Evolutionary conservation across 2,888 invertebrate genomes (phyloP).

Genomic region (Pandemis cinnamomeana): DNA sequence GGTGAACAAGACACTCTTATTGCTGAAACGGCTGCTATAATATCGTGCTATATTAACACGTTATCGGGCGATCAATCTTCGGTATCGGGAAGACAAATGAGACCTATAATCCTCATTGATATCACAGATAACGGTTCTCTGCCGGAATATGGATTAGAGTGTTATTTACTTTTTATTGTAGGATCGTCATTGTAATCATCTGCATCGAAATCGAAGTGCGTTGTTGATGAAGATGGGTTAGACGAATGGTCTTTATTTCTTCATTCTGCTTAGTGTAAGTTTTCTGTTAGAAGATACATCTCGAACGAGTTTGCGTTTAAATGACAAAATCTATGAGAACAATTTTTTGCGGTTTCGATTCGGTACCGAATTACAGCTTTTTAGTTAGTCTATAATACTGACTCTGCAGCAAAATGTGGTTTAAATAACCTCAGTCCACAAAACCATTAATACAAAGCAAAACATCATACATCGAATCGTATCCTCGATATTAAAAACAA

Average conservation of each 20-base stretch:
- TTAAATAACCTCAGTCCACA: too few species aligned
- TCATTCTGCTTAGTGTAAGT: too few species aligned
- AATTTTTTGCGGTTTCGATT: too few species aligned
- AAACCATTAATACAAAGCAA: background rate
- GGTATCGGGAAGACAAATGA: constrained; percentile 49
- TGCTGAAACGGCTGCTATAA: background rate
- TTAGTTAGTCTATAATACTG: too few species aligned
- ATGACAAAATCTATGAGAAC: too few species aligned
- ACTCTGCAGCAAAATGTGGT: too few species aligned
- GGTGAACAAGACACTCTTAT: background rate
- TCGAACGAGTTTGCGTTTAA: too few species aligned
- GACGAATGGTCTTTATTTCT: too few species aligned
- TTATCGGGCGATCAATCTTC: constrained; percentile 53
- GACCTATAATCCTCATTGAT: constrained; percentile 46
- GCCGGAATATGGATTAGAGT: constrained; percentile 18
- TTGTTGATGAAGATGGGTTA: background rate
- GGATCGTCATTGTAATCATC: background rate
- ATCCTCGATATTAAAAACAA: background rate
- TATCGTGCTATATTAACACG: constrained; percentile 18
- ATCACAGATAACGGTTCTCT: constrained; percentile 30
- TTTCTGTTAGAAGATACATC: too few species aligned
- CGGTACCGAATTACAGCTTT: too few species aligned
- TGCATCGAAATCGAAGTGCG: background rate
- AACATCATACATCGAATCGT: background rate
- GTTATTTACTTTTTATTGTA: background rate